phyloP scores from a whole-genome alignment of 2,113 vertebrate genomes.

The Accipiter cooperii region DNA sequence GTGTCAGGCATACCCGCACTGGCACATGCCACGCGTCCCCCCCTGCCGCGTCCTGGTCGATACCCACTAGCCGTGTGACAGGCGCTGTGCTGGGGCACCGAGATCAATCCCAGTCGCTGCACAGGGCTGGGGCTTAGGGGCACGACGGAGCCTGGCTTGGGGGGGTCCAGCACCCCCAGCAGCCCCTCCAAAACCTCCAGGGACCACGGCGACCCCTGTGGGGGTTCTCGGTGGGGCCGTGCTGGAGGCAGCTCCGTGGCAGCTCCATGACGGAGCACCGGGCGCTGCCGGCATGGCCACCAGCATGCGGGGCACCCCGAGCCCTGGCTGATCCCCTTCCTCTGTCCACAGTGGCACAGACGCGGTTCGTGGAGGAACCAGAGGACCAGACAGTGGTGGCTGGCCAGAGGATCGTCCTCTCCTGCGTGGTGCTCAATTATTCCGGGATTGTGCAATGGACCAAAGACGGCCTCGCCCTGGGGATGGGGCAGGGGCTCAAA shows the following conservation, averaged over 20 bases:
- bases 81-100: background rate
- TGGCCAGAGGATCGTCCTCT: conserved; percentile 83
- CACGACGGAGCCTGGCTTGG: rapidly evolving
- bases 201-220: too few relatives aligned
- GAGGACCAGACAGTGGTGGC: conserved; percentile 91
- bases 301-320: rapidly evolving
- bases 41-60: rapidly evolving
- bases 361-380: conserved; percentile 90
- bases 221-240: background rate
- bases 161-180: background rate
- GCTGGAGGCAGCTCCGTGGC: background rate
- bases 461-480: conserved; percentile 92
- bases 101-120: background rate
- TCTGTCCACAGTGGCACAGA: conserved; percentile 58
- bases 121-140: rapidly evolving
- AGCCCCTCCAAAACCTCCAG: too few relatives aligned
- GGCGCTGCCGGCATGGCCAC: background rate
- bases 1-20: too few relatives aligned
- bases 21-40: too few relatives aligned
- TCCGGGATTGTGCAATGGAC: conserved; percentile 96
- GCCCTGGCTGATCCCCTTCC: background rate
- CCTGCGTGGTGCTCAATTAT: conserved; percentile 93
- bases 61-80: background rate
- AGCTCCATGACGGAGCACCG: background rate
- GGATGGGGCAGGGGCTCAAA: conserved; percentile 88